These are phyloP conservation scores for Nesoenas mayeri DNA, from an alignment of 2,113 vertebrate species.

Conservation along the genomic window DNA sequence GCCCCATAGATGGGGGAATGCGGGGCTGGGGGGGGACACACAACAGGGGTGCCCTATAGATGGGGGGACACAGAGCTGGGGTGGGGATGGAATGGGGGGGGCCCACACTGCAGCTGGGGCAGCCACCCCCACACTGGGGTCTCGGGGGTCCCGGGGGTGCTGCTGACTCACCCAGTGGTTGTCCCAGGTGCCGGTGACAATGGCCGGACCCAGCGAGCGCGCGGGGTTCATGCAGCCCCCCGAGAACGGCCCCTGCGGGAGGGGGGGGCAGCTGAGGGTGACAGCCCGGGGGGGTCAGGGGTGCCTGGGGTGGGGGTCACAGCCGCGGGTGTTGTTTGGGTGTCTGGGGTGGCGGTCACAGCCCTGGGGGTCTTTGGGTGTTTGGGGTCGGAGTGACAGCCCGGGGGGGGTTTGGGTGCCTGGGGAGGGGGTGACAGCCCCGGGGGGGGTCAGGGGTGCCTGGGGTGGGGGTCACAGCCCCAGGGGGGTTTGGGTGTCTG, in stretches of 20 bases:
- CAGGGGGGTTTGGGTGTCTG: fast-evolving
- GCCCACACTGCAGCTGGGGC: background rate
- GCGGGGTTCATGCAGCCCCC: constrained; percentile 85
- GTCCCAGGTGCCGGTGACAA: constrained; percentile 83
- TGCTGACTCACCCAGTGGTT: constrained; percentile 79
- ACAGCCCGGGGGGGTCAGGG: too few species aligned
- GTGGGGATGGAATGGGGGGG: fast-evolving
- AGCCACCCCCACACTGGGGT: background rate
- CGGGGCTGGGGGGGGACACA: background rate
- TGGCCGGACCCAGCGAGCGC: constrained; percentile 78
- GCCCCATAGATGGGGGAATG: background rate
- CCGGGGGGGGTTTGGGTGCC: too few species aligned
- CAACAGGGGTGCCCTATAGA: too few species aligned
- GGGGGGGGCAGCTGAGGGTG: too few species aligned
- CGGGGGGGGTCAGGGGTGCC: fast-evolving
- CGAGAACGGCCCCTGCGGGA: constrained; percentile 76
- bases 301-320: too few species aligned
- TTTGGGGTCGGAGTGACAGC: too few species aligned
- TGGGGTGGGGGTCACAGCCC: fast-evolving
- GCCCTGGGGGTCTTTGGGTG: too few species aligned
- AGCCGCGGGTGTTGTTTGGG: too few species aligned
- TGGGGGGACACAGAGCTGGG: too few species aligned
- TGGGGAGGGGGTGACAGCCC: fast-evolving
- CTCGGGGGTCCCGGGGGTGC: fast-evolving
- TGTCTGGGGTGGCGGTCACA: too few species aligned